Conservation (phyloP, 2,113 vertebrate species). For the Forbesichthys agassizii region DNA sequence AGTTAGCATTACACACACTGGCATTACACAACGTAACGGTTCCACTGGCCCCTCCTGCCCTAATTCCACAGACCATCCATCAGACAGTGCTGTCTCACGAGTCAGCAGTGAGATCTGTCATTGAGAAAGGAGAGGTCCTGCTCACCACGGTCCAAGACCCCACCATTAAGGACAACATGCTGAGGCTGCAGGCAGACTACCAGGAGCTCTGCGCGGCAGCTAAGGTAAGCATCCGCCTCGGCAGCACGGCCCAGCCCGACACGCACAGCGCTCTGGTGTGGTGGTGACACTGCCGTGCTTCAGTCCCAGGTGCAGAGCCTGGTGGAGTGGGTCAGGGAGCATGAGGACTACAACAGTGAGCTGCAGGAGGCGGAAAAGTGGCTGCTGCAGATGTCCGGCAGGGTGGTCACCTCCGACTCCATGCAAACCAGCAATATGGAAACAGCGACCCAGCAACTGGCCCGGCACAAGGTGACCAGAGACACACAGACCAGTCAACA, state of each 20-base stretch:
- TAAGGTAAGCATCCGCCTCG: conserved; percentile 74
- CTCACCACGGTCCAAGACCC: conserved; percentile 81
- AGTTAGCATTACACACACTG: not conserved
- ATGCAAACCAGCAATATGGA: conserved; percentile 87
- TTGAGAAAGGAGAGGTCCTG: conserved; percentile 88
- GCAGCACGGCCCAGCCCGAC: not conserved
- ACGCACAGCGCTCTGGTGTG: too few species aligned
- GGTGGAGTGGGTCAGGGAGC: conserved; percentile 86
- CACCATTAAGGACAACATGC: conserved; percentile 80
- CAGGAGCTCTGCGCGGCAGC: conserved; percentile 79
- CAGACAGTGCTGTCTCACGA: conserved; percentile 90
- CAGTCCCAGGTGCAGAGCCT: conserved; percentile 83
- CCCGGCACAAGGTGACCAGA: conserved; percentile 89
- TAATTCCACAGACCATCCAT: conserved; percentile 83
- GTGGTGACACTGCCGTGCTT: not conserved
- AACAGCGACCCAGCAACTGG: conserved; percentile 90
- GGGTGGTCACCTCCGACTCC: conserved; percentile 86
- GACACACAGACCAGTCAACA: not conserved
- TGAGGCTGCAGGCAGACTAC: conserved; percentile 83
- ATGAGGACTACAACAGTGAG: conserved; percentile 89
- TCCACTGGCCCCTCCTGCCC: conserved; percentile 10
- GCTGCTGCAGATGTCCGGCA: conserved; percentile 93
- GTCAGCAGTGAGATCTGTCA: conserved; percentile 85
- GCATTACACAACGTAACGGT: not conserved
- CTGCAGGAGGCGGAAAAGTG: conserved; percentile 94